phyloP scores from a whole-genome alignment of 2,113 vertebrate species.

The Cottus gobio region DNA sequence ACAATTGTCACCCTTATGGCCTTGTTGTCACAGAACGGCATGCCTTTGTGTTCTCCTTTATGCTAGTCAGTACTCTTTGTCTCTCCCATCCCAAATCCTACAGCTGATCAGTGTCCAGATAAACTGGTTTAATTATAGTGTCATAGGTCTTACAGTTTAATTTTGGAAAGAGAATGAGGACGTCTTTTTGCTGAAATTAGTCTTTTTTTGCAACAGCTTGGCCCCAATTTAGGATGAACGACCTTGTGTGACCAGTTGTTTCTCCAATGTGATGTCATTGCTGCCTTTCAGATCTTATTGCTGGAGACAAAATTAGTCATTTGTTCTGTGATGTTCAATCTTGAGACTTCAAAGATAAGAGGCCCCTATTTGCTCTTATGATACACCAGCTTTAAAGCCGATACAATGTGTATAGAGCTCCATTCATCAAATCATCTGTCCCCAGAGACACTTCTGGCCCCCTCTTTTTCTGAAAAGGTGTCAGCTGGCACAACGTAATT shows the following conservation, averaged over 20 bases:
- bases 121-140: background rate
- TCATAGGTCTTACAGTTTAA: slow-evolving; percentile 6
- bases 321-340: slow-evolving; percentile 2
- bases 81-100: background rate
- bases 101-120: background rate
- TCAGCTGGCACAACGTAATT: slow-evolving; percentile 48
- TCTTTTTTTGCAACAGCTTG: background rate
- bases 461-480: slow-evolving; percentile 31
- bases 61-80: background rate
- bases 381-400: background rate
- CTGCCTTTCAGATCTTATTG: slow-evolving; percentile 5
- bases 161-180: background rate
- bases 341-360: slow-evolving; percentile 8
- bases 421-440: slow-evolving; percentile 34
- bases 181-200: background rate
- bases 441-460: background rate
- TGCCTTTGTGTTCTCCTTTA: background rate
- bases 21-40: slow-evolving; percentile 7
- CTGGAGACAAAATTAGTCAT: background rate
- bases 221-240: background rate
- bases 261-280: background rate
- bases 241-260: background rate
- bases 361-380: slow-evolving; percentile 4
- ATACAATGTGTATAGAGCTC: background rate
- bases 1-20: background rate